These are phyloP conservation scores for Neodiprion virginianus DNA, from an alignment of 1,140 invertebrate species.

Conservation along the genomic window DNA sequence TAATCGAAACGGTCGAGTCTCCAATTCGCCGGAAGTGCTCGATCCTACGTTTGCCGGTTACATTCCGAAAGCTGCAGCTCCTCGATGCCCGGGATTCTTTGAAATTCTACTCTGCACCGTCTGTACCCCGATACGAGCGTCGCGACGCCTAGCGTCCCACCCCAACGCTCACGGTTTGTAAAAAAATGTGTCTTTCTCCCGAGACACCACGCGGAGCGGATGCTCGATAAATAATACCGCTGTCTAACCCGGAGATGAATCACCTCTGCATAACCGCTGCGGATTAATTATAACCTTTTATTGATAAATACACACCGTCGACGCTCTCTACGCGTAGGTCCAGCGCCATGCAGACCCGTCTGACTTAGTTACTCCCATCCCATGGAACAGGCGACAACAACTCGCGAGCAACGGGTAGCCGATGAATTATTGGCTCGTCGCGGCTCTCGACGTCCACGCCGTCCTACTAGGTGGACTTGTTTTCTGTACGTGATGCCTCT, in stretches of 20 bases:
- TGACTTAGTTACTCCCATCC: neutral
- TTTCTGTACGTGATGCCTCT: too few relatives aligned
- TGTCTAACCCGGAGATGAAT: neutral
- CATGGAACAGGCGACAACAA: neutral
- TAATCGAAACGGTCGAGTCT: conserved; percentile 4
- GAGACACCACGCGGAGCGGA: neutral
- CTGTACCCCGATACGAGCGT: neutral
- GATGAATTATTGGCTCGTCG: neutral
- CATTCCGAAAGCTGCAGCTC: neutral
- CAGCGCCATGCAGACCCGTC: neutral
- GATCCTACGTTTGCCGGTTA: neutral
- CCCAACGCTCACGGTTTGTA: neutral
- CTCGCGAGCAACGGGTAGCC: neutral
- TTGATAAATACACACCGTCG: neutral
- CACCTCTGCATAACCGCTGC: neutral
- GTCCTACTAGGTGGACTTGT: too few relatives aligned
- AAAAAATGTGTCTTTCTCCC: neutral
- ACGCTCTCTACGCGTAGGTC: neutral
- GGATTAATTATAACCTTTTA: neutral
- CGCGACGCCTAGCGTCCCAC: neutral
- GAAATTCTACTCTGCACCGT: neutral
- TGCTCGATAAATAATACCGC: neutral
- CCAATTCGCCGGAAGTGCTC: conserved; percentile 4
- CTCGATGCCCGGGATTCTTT: conserved; percentile 6
- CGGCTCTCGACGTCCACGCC: neutral